A percentile compares a stretch with the other conserved stretches of the same genome.
Conservation (phyloP, 2,113 vertebrate genomes). For the Nerophis lumbriciformis region DNA sequence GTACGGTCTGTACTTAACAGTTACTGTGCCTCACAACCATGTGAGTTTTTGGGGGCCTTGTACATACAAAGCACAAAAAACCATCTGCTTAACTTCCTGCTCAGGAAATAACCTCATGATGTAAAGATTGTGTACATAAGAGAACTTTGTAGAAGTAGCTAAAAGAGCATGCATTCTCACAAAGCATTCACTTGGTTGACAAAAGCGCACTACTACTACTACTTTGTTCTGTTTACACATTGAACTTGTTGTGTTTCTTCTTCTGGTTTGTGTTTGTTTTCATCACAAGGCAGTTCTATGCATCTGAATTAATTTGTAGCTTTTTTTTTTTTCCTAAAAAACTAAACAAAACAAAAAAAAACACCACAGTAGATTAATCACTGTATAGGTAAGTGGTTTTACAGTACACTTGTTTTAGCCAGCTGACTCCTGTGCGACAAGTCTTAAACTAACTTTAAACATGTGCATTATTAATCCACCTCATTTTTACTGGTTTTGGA, state of each 20-base stretch:
- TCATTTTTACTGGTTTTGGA: background rate
- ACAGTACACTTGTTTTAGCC: background rate
- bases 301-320: conserved; percentile 48
- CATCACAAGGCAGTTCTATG: conserved; percentile 40
- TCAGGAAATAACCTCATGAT: conserved; percentile 64
- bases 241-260: background rate
- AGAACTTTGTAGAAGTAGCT: conserved; percentile 70
- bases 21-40: conserved; percentile 19
- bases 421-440: conserved; percentile 13
- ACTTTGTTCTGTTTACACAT: conserved; percentile 19
- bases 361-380: background rate
- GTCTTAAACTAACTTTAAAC: conserved; percentile 21
- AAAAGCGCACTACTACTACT: conserved; percentile 19
- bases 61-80: conserved; percentile 30
- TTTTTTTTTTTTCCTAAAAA: conserved; percentile 32
- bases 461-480: conserved; percentile 27
- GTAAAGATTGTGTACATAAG: conserved; percentile 70
- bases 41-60: conserved; percentile 37
- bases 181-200: conserved; percentile 39
- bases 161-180: conserved; percentile 68
- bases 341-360: background rate
- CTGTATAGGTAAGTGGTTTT: background rate
- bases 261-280: conserved; percentile 6
- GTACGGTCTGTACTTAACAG: conserved; percentile 19
- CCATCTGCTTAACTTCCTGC: conserved; percentile 50